A percentile compares a stretch with the other conserved stretches of the same genome.
phyloP scores from a whole-genome alignment of 2,888 invertebrate genomes.

The Rosalia funebris region DNA sequence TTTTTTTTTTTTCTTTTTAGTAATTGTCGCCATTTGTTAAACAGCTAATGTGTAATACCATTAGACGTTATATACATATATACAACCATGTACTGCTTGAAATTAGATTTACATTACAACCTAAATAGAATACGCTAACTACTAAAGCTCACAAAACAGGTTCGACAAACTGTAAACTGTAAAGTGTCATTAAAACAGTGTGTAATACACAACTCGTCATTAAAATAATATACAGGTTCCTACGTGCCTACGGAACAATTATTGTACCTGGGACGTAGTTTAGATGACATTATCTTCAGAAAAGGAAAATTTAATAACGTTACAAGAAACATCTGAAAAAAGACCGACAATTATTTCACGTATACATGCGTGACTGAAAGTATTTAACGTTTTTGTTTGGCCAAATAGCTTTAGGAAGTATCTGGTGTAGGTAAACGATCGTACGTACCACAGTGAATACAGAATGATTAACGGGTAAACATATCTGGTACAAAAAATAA shows the following conservation, averaged over 20 bases:
- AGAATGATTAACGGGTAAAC: background rate
- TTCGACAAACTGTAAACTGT: background rate
- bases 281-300: slow-evolving; percentile 2
- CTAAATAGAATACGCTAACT: no score
- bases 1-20: no score
- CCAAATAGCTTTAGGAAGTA: background rate
- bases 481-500: no score
- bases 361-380: slow-evolving; percentile 19
- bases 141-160: background rate
- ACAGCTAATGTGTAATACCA: no score
- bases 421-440: slow-evolving; percentile 5
- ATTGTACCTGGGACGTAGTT: background rate
- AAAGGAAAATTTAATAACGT: slow-evolving; percentile 6
- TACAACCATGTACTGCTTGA: no score
- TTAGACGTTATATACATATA: no score
- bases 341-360: background rate
- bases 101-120: no score
- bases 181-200: no score
- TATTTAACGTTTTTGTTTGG: slow-evolving; percentile 13
- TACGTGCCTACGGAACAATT: slow-evolving; percentile 10
- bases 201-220: no score
- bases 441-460: background rate
- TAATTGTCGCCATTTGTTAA: no score
- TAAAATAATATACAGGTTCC: slow-evolving; percentile 22
- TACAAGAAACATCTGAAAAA: slow-evolving; percentile 13